Conservation (phyloP, 1,140 invertebrate species). For the Zaprionus nigranus region DNA sequence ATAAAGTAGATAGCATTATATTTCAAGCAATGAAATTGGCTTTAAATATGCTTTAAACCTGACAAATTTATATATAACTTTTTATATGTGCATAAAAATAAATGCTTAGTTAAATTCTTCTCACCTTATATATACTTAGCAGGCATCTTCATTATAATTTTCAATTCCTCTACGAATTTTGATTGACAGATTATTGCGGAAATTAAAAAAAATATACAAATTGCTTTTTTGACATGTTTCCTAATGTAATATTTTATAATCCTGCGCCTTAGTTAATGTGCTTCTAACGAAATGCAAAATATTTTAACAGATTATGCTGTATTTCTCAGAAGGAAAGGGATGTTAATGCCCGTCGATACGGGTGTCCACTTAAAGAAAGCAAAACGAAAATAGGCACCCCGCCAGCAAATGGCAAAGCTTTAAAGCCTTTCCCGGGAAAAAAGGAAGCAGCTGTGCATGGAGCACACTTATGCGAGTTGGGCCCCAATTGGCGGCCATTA, state of each 20-base stretch:
- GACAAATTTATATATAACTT: too few relatives aligned
- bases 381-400: background rate
- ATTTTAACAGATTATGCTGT: background rate
- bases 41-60: background rate
- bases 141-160: too few relatives aligned
- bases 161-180: too few relatives aligned
- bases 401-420: background rate
- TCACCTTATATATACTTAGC: rapidly evolving
- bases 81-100: too few relatives aligned
- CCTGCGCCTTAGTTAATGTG: too few relatives aligned
- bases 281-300: background rate
- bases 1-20: background rate
- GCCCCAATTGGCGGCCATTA: constrained; percentile 21
- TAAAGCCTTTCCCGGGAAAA: background rate
- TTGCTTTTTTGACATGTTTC: too few relatives aligned
- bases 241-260: background rate
- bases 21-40: background rate
- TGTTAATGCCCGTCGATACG: background rate
- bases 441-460: constrained; percentile 25
- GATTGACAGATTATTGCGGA: background rate
- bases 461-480: background rate
- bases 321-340: background rate
- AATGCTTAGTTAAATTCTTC: too few relatives aligned
- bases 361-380: background rate
- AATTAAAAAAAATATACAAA: background rate